Evolutionary conservation across 1,140 invertebrate species (phyloP).

Genomic region (Drosophila setifemur): DNA sequence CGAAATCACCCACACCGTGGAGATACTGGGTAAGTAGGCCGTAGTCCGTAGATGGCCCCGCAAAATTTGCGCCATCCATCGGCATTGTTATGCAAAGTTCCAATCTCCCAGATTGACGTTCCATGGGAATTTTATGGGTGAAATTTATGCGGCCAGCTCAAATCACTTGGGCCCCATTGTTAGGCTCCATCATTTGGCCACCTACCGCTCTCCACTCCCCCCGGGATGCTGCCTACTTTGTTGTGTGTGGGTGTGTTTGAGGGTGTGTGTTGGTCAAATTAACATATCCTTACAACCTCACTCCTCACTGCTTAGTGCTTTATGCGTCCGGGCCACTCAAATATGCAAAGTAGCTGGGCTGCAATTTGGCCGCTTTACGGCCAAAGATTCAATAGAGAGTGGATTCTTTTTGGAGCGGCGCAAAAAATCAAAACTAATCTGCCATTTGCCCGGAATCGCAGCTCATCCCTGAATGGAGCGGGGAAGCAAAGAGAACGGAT

Average conservation of each 20-base stretch:
- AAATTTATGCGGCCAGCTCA: constrained; percentile 70
- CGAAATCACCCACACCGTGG: constrained; percentile 85
- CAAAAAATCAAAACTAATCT: constrained; percentile 80
- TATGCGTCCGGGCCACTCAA: constrained; percentile 67
- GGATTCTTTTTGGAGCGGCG: constrained; percentile 45
- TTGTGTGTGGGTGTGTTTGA: too few relatives aligned
- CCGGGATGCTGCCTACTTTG: too few relatives aligned
- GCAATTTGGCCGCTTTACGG: constrained; percentile 75
- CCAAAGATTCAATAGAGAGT: constrained; percentile 70
- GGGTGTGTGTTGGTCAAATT: constrained; percentile 59
- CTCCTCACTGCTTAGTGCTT: constrained; percentile 42
- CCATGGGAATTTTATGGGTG: constrained; percentile 53
- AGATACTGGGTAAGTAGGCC: constrained; percentile 84
- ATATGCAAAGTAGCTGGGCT: constrained; percentile 76
- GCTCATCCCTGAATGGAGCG: constrained; percentile 13
- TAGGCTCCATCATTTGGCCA: constrained; percentile 64
- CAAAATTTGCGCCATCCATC: not conserved
- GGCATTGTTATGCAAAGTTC: constrained; percentile 73
- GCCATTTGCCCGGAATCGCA: constrained; percentile 61
- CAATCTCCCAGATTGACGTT: constrained; percentile 36
- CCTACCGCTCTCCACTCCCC: not conserved
- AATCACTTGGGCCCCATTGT: constrained; percentile 79
- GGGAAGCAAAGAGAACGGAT: constrained; percentile 28
- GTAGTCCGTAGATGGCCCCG: not conserved
- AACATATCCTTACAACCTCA: constrained; percentile 72